phyloP scores from a whole-genome alignment of 1,140 invertebrate genomes.

The Atopsyche davidsoni region DNA sequence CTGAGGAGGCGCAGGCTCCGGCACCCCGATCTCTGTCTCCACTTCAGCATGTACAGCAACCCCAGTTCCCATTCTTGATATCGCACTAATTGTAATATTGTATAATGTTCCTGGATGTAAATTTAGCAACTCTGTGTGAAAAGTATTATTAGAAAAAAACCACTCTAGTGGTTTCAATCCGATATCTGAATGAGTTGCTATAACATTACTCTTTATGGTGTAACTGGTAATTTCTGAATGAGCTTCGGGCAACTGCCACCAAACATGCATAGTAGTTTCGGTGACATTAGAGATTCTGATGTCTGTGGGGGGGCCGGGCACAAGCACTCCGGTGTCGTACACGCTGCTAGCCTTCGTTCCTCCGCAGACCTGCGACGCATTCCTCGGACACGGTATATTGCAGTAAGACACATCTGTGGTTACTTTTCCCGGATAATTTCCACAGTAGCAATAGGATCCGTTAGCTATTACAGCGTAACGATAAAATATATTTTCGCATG shows the following conservation, averaged over 20 bases:
- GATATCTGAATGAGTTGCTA: constrained; percentile 44
- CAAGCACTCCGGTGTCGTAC: constrained; percentile 45
- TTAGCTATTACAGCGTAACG: constrained; percentile 42
- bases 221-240: constrained; percentile 43
- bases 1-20: constrained; percentile 55
- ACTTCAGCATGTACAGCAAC: constrained; percentile 46
- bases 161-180: constrained; percentile 40
- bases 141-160: constrained; percentile 45
- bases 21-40: constrained; percentile 65
- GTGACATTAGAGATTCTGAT: constrained; percentile 43
- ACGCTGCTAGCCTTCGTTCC: constrained; percentile 47
- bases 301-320: constrained; percentile 44
- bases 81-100: constrained; percentile 60
- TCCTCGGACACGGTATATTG: constrained; percentile 26
- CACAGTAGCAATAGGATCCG: constrained; percentile 43
- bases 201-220: constrained; percentile 41
- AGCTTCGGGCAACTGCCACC: constrained; percentile 45
- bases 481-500: constrained; percentile 44
- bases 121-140: constrained; percentile 49
- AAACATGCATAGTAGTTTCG: constrained; percentile 46
- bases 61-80: constrained; percentile 56
- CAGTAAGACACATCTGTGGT: constrained; percentile 13
- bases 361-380: constrained; percentile 46
- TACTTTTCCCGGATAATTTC: constrained; percentile 37
- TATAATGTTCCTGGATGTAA: constrained; percentile 68